Base-by-base conservation (phyloP, 2,113 vertebrate species). In the Sarotherodon lohbergeri region DNA sequence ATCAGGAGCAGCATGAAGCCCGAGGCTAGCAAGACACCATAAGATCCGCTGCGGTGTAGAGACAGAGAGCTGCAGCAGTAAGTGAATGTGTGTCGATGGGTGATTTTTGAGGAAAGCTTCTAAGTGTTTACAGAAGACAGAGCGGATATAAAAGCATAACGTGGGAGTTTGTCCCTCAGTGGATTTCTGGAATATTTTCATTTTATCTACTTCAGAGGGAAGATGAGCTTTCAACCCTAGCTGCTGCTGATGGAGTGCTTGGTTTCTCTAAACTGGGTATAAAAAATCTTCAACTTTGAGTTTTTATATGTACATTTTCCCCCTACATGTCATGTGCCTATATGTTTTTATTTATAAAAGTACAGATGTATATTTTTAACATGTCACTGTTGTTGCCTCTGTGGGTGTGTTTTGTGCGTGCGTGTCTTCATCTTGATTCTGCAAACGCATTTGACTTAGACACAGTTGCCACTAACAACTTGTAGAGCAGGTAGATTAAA, bases 401-500 rank as follows among this genome's bases (percentile, higher is more conserved):
- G 34, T 54, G 27, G 52, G n/a, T 4, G 6, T 66, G 36, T 55
- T 36, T 43, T 36, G 39, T 78, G 57, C 17, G 83, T 83, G 16
- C 19, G 48, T 66, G 4, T 41, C 16, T 36, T 68, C 29, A 17
- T 73, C 86, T 84, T 2, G 17, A 76, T 80, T 86, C 66, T 79
- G 14, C 57, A 46, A 78, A 85, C 84, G 56, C 84, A 81, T 84
- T 90, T 91, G 66, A 76, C 87, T 94, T 91, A 78, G 90, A 87
- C 90, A 86, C 85, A 85, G 91, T 90, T 85, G 83, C 79, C 43
- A 61, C 85, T 88, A 93, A 93, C 91, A 92, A 85, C 14, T 76
- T 48, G 71, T 90, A 94, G 91, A 93, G 91, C 41, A 91, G 80
- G 61, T 82, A 93, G 92, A 94, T 94, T 95, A 94, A 90, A 92